These are phyloP conservation scores for Megaceryle torquata DNA, from an alignment of 2,113 vertebrate species.

Conservation along the genomic window DNA sequence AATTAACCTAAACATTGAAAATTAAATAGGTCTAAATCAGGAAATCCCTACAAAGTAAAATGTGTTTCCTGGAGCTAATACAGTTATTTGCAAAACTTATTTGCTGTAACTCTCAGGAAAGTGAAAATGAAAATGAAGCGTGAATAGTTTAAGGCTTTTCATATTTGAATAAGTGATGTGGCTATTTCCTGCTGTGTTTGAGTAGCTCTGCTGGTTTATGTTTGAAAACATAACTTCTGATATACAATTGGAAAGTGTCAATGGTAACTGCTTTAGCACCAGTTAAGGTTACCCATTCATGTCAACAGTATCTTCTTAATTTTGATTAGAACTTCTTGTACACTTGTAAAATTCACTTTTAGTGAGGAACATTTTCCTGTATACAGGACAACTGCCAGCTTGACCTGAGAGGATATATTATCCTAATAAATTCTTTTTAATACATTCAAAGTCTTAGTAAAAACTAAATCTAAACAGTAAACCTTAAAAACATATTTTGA, in stretches of 20 bases:
- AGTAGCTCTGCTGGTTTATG: background rate
- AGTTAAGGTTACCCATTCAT: background rate
- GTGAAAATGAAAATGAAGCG: background rate
- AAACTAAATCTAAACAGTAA: background rate
- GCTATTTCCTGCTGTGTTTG: background rate
- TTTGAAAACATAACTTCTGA: background rate
- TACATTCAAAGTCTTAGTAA: background rate
- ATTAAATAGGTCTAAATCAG: background rate
- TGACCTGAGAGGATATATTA: background rate
- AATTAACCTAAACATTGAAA: background rate
- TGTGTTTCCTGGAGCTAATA: background rate
- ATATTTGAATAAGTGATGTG: background rate
- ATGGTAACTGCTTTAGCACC: background rate
- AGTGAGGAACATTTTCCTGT: background rate
- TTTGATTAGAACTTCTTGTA: background rate
- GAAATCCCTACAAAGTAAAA: background rate
- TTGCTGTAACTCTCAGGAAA: background rate
- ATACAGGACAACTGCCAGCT: background rate
- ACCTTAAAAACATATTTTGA: background rate
- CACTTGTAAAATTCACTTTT: background rate
- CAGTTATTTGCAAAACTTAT: background rate
- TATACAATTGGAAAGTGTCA: background rate
- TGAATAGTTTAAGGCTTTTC: background rate
- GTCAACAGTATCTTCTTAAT: background rate
- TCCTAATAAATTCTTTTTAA: background rate